Base-by-base conservation (phyloP, 2,113 vertebrate genomes). In the Apteryx owenii region DNA sequence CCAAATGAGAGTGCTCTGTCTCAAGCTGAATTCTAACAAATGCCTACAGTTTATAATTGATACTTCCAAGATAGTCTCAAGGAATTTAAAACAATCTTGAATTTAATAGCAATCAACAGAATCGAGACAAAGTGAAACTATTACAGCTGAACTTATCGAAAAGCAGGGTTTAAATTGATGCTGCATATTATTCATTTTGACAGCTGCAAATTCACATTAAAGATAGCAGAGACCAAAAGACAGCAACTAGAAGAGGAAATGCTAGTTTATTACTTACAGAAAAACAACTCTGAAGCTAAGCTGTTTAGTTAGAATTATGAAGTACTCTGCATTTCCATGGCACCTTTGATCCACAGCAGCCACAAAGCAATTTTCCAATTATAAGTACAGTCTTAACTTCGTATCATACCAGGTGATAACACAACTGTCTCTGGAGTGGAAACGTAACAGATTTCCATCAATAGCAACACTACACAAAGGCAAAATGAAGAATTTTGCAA, bases 101-200 rank as follows among this genome's bases (percentile, higher is more conserved):
- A 98, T 98, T 98, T 98, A 98, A 98, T 95, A 98, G 97, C 97
- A 97, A 98, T 98, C 98, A 98, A 98, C 97, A 98, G 97, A 98
- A 98, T 98, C 95, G 64, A 98, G 97, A 98, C 95, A 91, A 98
- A 98, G 97, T 96, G 97, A 98, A 98, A 98, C 96, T 97, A 97
- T 98, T 98, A 97, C 2, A 23, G 94, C 97, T 98, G 97, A 98
- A 98, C 94, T 97, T 98, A 96, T 94, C 70, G 40, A 98, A 98
- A 98, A 98, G 97, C 95, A 91, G 95, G 91, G 96, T 97, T 98
- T 98, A 97, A 98, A 98, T 95, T 98, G 98, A 98, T 98, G 97
- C 97, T 83, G 78, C 93, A 44, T 98, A 98, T 98, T 98, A 98
- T 95, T 98, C 98, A 98, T 98, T 98, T 97, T 98, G 98, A 98